Evolutionary conservation across 2,797 vertebrate genomes (phyloP).

Genomic region (Melopsittacus undulatus): DNA sequence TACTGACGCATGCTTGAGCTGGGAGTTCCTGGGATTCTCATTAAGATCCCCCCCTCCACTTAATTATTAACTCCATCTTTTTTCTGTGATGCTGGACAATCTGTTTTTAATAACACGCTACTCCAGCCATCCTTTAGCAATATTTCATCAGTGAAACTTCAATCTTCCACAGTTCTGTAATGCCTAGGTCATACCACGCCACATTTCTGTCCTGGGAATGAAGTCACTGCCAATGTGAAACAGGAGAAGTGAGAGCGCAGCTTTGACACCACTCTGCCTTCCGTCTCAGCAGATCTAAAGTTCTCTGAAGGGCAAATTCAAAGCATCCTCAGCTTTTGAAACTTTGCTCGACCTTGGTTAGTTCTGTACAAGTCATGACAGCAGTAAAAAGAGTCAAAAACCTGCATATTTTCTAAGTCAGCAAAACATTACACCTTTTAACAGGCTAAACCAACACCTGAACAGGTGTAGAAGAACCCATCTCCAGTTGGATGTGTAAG

Average conservation of each 20-base stretch:
- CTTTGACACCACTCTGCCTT: not conserved
- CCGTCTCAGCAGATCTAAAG: not conserved
- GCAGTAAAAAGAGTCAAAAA: not conserved
- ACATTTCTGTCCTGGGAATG: not conserved
- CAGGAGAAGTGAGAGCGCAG: not conserved
- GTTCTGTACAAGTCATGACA: not conserved
- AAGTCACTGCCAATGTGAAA: conserved; percentile 20
- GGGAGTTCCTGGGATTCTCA: conserved; percentile 27
- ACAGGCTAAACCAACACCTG: not conserved
- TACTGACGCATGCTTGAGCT: not conserved
- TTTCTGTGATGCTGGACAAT: not conserved
- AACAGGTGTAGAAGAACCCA: not conserved
- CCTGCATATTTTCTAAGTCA: not conserved
- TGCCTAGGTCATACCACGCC: not conserved
- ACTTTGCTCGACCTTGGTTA: accelerated
- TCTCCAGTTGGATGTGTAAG: accelerated
- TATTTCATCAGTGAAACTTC: conserved; percentile 1
- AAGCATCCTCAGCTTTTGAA: not conserved
- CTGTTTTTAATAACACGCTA: not conserved
- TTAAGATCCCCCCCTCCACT: not conserved
- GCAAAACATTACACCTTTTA: not conserved
- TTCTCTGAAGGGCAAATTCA: conserved; percentile 48
- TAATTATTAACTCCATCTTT: conserved; percentile 10
- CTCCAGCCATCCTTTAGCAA: not conserved
- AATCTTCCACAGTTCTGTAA: not conserved